Evolutionary conservation across 2,113 vertebrate species (phyloP).

Genomic region (Epinephelus cyanopodus): DNA sequence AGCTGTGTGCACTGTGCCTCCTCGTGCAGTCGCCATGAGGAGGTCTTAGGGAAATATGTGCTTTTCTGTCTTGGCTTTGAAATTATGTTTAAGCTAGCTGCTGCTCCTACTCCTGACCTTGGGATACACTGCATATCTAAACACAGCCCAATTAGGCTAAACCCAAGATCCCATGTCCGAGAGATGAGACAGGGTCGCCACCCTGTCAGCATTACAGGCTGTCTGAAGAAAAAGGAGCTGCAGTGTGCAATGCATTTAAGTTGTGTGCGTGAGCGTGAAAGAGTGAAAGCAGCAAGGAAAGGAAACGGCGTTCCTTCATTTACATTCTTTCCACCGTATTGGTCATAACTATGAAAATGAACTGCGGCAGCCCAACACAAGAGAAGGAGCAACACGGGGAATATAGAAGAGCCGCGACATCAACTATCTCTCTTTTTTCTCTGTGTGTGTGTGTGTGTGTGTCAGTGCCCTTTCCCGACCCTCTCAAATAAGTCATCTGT

Average conservation of each 20-base stretch:
- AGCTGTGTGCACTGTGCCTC: background rate
- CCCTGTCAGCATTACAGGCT: slow-evolving; percentile 25
- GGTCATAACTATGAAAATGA: slow-evolving; percentile 38
- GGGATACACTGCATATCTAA: slow-evolving; percentile 10
- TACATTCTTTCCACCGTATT: slow-evolving; percentile 46
- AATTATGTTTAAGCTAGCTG: background rate
- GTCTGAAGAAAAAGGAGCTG: slow-evolving; percentile 10
- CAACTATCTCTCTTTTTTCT: background rate
- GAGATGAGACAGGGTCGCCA: slow-evolving; percentile 49
- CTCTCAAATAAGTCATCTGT: slow-evolving; percentile 50
- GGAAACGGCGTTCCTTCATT: slow-evolving; percentile 38
- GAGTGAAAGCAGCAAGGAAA: background rate
- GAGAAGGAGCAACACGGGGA: background rate
- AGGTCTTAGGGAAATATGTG: background rate
- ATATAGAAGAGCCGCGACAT: background rate
- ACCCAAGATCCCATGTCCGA: slow-evolving; percentile 24
- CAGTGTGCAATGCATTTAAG: background rate
- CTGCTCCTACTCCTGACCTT: slow-evolving; percentile 18
- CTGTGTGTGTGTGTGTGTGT: background rate
- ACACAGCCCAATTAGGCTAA: slow-evolving; percentile 55
- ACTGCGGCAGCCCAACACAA: slow-evolving; percentile 9
- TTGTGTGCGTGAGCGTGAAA: background rate
- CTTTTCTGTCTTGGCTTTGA: background rate
- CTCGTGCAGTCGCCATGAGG: background rate
- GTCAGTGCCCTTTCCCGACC: slow-evolving; percentile 39